A percentile compares a stretch with the other conserved stretches of the same genome.
These are phyloP conservation scores for Acrocyrtus sp. DNA, from an alignment of 2,888 invertebrate species.

Conservation along the genomic window DNA sequence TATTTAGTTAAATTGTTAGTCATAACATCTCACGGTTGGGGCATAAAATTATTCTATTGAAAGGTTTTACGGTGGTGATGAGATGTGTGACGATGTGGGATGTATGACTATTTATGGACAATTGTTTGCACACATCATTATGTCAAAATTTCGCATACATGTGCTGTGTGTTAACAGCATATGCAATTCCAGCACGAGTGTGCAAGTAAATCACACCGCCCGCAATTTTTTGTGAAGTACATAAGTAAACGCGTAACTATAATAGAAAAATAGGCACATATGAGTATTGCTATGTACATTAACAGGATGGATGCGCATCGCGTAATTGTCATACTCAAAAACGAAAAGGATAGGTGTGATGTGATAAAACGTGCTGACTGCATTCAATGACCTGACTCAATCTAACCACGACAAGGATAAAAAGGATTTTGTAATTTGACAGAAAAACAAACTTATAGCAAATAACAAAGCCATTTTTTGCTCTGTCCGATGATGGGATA, in stretches of 20 bases:
- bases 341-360: neutral
- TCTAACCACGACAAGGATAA: neutral
- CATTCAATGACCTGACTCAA: neutral
- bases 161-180: neutral
- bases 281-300: neutral
- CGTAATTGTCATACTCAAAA: too few species aligned
- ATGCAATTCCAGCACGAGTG: neutral
- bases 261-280: too few species aligned
- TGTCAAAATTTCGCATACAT: neutral
- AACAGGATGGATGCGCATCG: neutral
- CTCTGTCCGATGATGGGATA: too few species aligned
- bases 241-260: too few species aligned
- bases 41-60: neutral
- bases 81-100: too few species aligned
- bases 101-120: neutral
- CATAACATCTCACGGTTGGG: too few species aligned
- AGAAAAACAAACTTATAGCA: too few species aligned
- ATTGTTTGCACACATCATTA: neutral
- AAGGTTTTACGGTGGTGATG: neutral
- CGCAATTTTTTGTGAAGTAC: too few species aligned
- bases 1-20: too few species aligned
- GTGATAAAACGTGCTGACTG: neutral
- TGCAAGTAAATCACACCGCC: neutral
- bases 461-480: too few species aligned
- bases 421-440: neutral